Evolutionary conservation across 2,888 invertebrate species (phyloP), one percentile per base, ranked within the genome.

Genomic region (Drosophila falleni): DNA sequence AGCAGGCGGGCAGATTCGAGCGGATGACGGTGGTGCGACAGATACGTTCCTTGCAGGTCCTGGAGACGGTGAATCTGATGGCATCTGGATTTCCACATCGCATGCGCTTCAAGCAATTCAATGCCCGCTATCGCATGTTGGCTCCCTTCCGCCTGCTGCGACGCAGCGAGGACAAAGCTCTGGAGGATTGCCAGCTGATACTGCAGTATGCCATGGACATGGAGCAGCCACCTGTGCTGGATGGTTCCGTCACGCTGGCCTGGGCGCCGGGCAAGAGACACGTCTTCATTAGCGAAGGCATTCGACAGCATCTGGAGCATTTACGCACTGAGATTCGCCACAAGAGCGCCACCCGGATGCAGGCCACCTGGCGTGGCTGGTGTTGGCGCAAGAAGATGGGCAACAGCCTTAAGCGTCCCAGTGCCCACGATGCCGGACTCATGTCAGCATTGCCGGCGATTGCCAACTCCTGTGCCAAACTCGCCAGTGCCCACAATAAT

Each of bases 31-130:
- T 98, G 29, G 96, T 97, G 87, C 94, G 96, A 54, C 98, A 98
- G 94, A 96, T 98, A 71, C 95, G 98, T 49, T 97, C 98, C 0
- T 94, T 98, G 56, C 96, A 97, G 92, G 96, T 98, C n/a, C 93
- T 98, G 58, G 98, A 98, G 93, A 98, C 98, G 44, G 97, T 98
- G 16, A 98, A 98, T 92, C 93, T 98, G 70, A 98, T 98, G 98
- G 97, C 98, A 13, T 97, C 97, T 89, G 98, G 98, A 9, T 98
- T 97, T 93, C 98, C 98, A 29, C 98, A 98, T 92, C 95, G 98
- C 83, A 97, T 98, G 97, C 95, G 98, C 26, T 98, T 98, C 93
- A 98, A 97, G 91, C 97, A 97, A 39, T 98, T 98, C 93, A 96
- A 96, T 91, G 94, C 95, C 1, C 95, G 98, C 31, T 98, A 98